Conservation (phyloP, 2,113 vertebrate species). For the Macaca fascicularis region T2T-MFA8v1.1 NC_088375.1:224719001-224719500, state of each 20-base stretch:
- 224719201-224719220: background rate
- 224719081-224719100: background rate
- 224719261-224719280: background rate
- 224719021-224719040: background rate
- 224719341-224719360: background rate
- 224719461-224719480: background rate
- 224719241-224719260: background rate
- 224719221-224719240: background rate
- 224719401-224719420: background rate
- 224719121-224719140: background rate
- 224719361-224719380: background rate
- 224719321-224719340: background rate
- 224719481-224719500: background rate
- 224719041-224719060: background rate
- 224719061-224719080: background rate
- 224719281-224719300: background rate
- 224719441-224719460: background rate
- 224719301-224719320: background rate
- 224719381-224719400: accelerated
- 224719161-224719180: background rate
- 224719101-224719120: background rate
- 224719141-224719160: background rate
- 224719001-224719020: background rate
- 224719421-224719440: background rate
- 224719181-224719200: background rate